phyloP scores from a whole-genome alignment of 2,888 invertebrate genomes.

The Phorcus lineatus region DNA sequence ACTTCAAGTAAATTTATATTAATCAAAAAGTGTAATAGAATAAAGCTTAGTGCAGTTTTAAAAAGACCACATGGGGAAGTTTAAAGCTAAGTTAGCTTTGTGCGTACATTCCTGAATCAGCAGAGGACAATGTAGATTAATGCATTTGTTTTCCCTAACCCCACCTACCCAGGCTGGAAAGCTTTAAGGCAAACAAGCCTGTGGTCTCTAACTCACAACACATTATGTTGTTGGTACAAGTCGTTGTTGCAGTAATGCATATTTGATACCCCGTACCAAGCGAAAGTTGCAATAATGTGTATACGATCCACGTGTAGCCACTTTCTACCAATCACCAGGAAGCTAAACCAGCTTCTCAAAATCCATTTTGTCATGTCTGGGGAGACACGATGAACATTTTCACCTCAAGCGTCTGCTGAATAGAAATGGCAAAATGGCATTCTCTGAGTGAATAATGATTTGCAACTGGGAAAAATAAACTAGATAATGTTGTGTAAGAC shows the following conservation, averaged over 20 bases:
- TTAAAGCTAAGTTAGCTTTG: too few species aligned
- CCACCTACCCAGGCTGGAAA: not conserved
- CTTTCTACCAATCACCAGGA: not conserved
- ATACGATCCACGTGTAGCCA: not conserved
- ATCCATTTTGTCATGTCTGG: too few species aligned
- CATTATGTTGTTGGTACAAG: not conserved
- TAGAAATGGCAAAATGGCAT: not conserved
- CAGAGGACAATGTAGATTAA: not conserved
- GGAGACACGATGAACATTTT: not conserved
- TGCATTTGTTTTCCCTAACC: not conserved
- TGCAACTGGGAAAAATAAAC: constrained; percentile 18
- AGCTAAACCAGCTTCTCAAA: too few species aligned
- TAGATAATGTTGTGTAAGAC: constrained; percentile 7
- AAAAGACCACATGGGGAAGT: too few species aligned
- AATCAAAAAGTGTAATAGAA: too few species aligned
- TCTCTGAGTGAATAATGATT: not conserved
- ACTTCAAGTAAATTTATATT: too few species aligned
- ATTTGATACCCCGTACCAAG: not conserved
- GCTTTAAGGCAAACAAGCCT: constrained; percentile 7
- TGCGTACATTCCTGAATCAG: not conserved
- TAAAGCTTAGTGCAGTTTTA: too few species aligned
- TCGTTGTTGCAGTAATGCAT: not conserved
- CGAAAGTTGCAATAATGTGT: not conserved
- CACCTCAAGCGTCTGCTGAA: not conserved
- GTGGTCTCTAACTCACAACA: not conserved